Conservation (phyloP, 2,888 invertebrate genomes). For the Ischnus inquisitorius region DNA sequence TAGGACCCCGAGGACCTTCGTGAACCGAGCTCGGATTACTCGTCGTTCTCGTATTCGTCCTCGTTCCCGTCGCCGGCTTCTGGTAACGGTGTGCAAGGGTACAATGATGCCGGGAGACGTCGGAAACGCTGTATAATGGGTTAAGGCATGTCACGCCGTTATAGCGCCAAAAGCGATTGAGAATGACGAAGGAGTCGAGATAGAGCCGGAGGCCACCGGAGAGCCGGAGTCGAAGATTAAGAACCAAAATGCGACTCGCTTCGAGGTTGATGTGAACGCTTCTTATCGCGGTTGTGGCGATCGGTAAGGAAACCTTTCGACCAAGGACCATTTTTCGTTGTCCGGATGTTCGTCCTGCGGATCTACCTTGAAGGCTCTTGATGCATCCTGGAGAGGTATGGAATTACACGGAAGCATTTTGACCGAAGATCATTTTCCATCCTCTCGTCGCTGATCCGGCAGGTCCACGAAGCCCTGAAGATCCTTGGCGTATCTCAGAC, state of each 20-base stretch:
- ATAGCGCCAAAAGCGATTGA: constrained; percentile 45
- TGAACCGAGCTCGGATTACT: constrained; percentile 59
- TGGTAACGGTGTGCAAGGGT: constrained; percentile 44
- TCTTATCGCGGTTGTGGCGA: background rate
- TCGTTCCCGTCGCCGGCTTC: constrained; percentile 44
- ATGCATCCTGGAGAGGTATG: background rate
- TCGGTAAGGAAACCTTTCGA: background rate
- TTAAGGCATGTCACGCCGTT: constrained; percentile 53
- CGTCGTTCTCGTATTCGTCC: constrained; percentile 60
- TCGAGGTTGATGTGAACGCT: background rate
- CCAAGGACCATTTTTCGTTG: background rate
- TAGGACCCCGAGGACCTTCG: constrained; percentile 64
- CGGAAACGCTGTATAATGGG: constrained; percentile 59
- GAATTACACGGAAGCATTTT: no score
- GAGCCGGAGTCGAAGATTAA: background rate
- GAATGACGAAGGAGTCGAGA: constrained; percentile 54
- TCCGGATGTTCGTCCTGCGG: background rate
- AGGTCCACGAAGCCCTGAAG: background rate
- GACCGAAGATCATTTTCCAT: background rate
- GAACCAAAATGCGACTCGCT: background rate
- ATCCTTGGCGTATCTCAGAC: background rate
- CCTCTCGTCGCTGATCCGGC: background rate
- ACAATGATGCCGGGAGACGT: constrained; percentile 44
- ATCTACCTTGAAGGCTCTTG: background rate
- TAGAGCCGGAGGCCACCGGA: constrained; percentile 19